phyloP scores from a whole-genome alignment of 2,797 vertebrate species.

The Gila robusta region DNA sequence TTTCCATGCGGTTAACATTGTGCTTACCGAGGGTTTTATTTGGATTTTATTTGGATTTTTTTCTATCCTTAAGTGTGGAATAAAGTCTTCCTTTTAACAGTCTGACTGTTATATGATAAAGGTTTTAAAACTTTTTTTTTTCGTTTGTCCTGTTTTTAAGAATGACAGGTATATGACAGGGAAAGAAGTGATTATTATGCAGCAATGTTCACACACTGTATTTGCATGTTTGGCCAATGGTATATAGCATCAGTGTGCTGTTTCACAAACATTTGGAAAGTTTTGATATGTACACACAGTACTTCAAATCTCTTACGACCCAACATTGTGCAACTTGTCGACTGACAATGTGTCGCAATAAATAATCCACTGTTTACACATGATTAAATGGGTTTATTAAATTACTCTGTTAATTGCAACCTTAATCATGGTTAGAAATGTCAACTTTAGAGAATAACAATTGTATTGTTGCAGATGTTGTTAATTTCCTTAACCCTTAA shows the following conservation, averaged over 20 bases:
- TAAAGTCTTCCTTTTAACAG: conserved; percentile 55
- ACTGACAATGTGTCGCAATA: conserved; percentile 52
- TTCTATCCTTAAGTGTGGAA: conserved; percentile 8
- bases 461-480: background rate
- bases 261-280: conserved; percentile 35
- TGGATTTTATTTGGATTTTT: conserved; percentile 1
- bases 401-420: background rate
- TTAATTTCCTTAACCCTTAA: background rate
- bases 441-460: background rate
- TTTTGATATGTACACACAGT: conserved; percentile 37
- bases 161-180: conserved; percentile 24
- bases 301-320: conserved; percentile 19
- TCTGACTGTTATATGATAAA: conserved; percentile 55
- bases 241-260: background rate
- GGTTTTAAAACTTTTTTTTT: background rate
- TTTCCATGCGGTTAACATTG: background rate
- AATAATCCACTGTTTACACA: conserved; percentile 53
- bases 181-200: conserved; percentile 27
- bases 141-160: conserved; percentile 1
- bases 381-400: background rate
- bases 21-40: background rate
- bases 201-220: conserved; percentile 1
- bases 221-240: conserved; percentile 16
- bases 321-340: conserved; percentile 43
- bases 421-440: background rate